Base-by-base conservation (phyloP, 2,113 vertebrate genomes). In the Scortum barcoo region DNA sequence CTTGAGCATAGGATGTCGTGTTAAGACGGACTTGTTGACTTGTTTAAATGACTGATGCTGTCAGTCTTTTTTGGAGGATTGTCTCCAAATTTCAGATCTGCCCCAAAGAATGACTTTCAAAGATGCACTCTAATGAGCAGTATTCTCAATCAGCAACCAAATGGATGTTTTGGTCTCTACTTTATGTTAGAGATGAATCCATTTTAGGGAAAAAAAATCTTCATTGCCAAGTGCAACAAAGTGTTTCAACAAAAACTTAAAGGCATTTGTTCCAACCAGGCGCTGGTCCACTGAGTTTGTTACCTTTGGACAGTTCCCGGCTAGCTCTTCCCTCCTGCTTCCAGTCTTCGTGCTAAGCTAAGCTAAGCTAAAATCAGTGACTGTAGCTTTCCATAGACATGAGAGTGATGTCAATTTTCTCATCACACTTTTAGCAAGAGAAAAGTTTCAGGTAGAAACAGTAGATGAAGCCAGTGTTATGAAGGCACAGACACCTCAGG, bases 401-500 rank as follows among this genome's bases (percentile, higher is more conserved):
- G 8, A 26, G 9, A 42, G 11, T 33, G 14, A 20, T 24, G n/a
- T 60, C 24, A 44, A 10, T 73, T 16, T 56, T 75, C 19, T 81
- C 2, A 5, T 7, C 5, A 75, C 33, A 42, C 20, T 36, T 19
- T 0, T 2, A 2, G 61, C 2, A 63, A 61, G 69, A 40, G 53
- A 19, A 38, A 76, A 67, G 46, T n/a, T 14, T 66, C 22, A 9
- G 50, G 40, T 38, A 24, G 26, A 69, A 69, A 54, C 24, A 0
- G 50, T 22, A 73, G 53, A 44, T 53, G 68, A 71, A 7, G 19
- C 12, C 20, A 65, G 42, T 70, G 11, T 57, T 38, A n/a, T 10
- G 14, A 81, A 71, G 44, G 67, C 56, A 62, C 68, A 58, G 66
- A 2, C 22, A 77, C 76, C 56, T 75, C n/a, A 30, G 46, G 33